Percentiles rank a stretch among this genome's conserved stretches.
phyloP scores from a whole-genome alignment of 1,140 invertebrate genomes.

The Coenobita brevimanus region DNA sequence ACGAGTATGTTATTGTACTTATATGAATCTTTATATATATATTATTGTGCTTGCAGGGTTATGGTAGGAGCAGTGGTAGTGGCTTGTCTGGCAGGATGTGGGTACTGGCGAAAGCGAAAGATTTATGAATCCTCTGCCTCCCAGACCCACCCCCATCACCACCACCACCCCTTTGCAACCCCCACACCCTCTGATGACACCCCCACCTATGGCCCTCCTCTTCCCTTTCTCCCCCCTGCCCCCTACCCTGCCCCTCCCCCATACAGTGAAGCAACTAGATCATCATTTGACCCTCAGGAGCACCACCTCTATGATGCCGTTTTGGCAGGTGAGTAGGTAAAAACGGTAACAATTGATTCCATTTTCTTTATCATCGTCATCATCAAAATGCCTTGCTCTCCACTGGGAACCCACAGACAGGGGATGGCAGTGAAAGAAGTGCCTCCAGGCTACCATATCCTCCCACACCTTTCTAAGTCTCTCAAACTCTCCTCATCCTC shows the following conservation, averaged over 20 bases:
- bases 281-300: conserved; percentile 46
- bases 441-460: no score
- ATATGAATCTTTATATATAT: not conserved
- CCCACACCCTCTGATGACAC: conserved; percentile 61
- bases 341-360: no score
- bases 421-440: no score
- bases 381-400: no score
- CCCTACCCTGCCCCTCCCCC: conserved; percentile 52
- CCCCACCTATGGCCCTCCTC: conserved; percentile 47
- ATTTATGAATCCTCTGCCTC: conserved; percentile 60
- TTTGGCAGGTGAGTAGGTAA: conserved; percentile 25
- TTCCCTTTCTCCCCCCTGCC: conserved; percentile 52
- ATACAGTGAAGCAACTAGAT: conserved; percentile 49
- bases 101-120: conserved; percentile 55
- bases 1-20: not conserved
- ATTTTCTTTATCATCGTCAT: no score
- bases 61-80: conserved; percentile 33
- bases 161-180: conserved; percentile 38
- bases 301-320: conserved; percentile 57
- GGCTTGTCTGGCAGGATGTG: conserved; percentile 37
- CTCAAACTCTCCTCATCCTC: no score
- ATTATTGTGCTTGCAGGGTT: conserved; percentile 3
- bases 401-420: no score
- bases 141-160: conserved; percentile 32
- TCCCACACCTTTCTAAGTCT: no score